Base-by-base conservation (phyloP, 2,888 invertebrate genomes). In the Ormyrus labotus region DNA sequence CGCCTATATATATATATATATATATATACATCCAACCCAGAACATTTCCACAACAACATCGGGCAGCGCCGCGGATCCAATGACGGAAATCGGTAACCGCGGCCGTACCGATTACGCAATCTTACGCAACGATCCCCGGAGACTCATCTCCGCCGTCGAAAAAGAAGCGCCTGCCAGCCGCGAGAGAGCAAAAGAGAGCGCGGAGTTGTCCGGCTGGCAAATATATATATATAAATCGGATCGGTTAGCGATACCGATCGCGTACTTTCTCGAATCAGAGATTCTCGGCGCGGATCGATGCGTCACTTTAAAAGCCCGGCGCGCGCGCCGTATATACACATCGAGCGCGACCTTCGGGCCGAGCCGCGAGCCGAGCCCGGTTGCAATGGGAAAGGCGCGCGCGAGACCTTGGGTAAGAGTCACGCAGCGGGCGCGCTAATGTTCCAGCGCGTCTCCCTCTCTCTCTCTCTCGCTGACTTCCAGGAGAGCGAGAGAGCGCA, bases 371-470 rank as follows among this genome's bases (percentile, higher is more conserved):
- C 34, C 50, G 11, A 34, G 34, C 34, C 47, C 71, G 47, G 57
- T 19, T 53, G 65, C 70, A 70, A 50, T 88, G 87, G 87, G 89
- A 89, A 89, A 89, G 89, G 88, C 85, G 67, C 68, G 48, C 34
- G 45, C 60, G 75, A 87, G 88, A 86, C 89, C 90, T 90, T 89
- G 88, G 82, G 87, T 87, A 88, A 89, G 87, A 88, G 88, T 89
- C 87, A 88, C 87, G 87, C 85, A 86, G 88, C 88, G 84, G 85
- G 82, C 85, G 84, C 83, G 83, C 83, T 82, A 83, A 78, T 82
- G 82, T 75, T 83, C 78, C 58, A 19, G 77, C 55, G 80, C 63
- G 57, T 70, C 65, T 53, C 51, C 68, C 63, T 72, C 80, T 76
- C 73, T 61, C 72, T 71, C 68, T 82, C 61, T 78, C 75, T 65